phyloP scores from a whole-genome alignment of 1,140 invertebrate genomes.

The Leguminivora glycinivorella region DNA sequence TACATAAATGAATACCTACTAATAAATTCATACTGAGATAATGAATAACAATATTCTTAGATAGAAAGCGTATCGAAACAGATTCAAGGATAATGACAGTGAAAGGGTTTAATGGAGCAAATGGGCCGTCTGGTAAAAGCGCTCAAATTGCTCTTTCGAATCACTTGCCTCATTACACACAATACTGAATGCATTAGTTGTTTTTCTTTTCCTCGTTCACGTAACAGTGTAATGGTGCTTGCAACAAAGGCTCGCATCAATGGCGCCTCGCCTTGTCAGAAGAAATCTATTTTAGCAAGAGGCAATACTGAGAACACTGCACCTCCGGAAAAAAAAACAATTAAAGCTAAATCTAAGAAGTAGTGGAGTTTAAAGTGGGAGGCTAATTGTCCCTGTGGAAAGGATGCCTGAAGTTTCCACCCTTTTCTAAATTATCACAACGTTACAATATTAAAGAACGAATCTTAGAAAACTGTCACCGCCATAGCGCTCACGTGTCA shows the following conservation, averaged over 20 bases:
- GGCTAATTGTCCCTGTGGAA: no score
- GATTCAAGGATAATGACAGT: conserved; percentile 30
- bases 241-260: conserved; percentile 12
- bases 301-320: not conserved
- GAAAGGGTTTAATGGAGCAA: conserved; percentile 35
- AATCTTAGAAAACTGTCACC: no score
- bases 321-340: not conserved
- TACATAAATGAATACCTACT: not conserved
- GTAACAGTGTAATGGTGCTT: conserved; percentile 24
- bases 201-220: conserved; percentile 24
- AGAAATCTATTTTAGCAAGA: not conserved
- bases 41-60: conserved; percentile 18
- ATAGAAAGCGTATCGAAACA: conserved; percentile 14
- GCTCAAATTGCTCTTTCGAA: conserved; percentile 34
- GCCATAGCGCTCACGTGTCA: no score
- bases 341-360: no score
- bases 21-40: not conserved
- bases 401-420: no score
- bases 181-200: conserved; percentile 29
- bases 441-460: no score
- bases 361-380: no score
- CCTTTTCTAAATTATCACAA: no score
- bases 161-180: conserved; percentile 38
- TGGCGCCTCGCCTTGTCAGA: not conserved
- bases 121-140: conserved; percentile 30